Conservation (phyloP, 1,140 invertebrate genomes). For the Drosophila rhopaloa region DNA sequence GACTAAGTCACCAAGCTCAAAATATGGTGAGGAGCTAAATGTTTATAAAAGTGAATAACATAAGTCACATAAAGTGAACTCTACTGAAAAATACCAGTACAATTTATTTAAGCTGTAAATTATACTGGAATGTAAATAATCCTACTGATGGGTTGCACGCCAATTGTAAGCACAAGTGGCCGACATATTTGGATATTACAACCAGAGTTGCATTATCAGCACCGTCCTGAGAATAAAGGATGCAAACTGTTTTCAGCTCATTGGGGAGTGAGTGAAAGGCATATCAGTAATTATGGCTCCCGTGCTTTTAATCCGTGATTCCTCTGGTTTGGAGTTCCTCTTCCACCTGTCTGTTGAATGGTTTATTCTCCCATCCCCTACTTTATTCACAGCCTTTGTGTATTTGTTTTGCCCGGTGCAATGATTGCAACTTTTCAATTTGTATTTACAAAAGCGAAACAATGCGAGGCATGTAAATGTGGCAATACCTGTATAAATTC, state of each 20-base stretch:
- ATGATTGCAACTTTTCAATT: constrained; percentile 67
- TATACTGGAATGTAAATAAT: constrained; percentile 31
- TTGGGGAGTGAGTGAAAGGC: constrained; percentile 26
- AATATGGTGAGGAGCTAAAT: no score
- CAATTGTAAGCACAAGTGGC: constrained; percentile 62
- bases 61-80: no score
- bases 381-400: constrained; percentile 17
- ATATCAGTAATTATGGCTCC: constrained; percentile 68
- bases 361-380: constrained; percentile 11
- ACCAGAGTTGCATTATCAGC: constrained; percentile 3
- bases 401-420: constrained; percentile 44
- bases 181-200: constrained; percentile 52
- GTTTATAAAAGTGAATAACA: no score
- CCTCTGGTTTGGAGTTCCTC: constrained; percentile 13
- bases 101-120: no score
- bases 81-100: no score
- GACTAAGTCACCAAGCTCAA: neutral
- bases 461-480: constrained; percentile 43
- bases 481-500: constrained; percentile 5
- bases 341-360: constrained; percentile 37
- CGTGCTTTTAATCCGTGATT: constrained; percentile 13
- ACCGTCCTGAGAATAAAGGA: constrained; percentile 32
- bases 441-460: constrained; percentile 51
- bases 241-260: constrained; percentile 33
- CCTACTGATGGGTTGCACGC: constrained; percentile 34